These are phyloP conservation scores for Balaeniceps rex DNA, from an alignment of 2,113 vertebrate genomes.

Conservation along the genomic window DNA sequence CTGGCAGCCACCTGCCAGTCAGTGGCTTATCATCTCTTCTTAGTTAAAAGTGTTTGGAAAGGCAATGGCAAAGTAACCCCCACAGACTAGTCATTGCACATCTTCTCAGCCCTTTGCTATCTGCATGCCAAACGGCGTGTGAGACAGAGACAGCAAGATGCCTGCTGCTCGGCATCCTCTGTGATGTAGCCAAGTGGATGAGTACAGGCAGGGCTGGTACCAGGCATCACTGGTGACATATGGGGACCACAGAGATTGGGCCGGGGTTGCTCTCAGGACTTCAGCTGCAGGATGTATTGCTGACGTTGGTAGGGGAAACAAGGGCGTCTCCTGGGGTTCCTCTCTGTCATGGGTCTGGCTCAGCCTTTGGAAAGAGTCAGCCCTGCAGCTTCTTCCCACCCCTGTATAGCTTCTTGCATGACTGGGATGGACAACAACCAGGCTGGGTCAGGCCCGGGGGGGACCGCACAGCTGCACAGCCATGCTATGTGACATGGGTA, in stretches of 20 bases:
- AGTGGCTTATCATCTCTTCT: background rate
- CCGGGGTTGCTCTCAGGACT: background rate
- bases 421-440: background rate
- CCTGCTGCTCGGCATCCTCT: background rate
- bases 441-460: background rate
- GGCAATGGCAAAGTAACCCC: background rate
- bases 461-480: background rate
- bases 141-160: background rate
- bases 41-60: background rate
- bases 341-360: background rate
- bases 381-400: background rate
- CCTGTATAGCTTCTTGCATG: background rate
- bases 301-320: background rate
- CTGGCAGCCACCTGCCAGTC: background rate
- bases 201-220: background rate
- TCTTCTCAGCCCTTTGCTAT: background rate
- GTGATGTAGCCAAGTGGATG: background rate
- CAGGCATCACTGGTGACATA: background rate
- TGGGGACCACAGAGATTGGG: background rate
- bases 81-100: background rate
- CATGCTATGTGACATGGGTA: background rate
- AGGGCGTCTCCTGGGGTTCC: background rate
- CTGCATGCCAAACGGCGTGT: background rate
- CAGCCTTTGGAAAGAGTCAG: background rate
- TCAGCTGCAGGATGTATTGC: background rate